Base-by-base conservation (phyloP, 2,888 invertebrate genomes). In the Druceiella hillmani region DNA sequence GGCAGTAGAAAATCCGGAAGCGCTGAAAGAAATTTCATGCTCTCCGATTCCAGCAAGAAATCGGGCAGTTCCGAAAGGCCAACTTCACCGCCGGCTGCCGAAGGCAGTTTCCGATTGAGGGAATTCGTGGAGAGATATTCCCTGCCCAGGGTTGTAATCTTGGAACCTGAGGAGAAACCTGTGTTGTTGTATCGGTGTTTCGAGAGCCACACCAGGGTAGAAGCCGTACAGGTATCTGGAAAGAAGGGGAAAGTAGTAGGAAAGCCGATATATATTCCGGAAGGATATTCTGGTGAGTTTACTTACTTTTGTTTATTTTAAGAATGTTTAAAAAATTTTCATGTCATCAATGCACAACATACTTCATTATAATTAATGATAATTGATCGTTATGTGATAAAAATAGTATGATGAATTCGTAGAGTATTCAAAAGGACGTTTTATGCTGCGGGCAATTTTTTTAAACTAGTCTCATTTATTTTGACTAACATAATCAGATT, bases 271-370 rank as follows among this genome's bases (percentile, higher is more conserved):
- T 77, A 76, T 52, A 78, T 80, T 55, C 80, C 80, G 46, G 80
- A 80, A 57, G 77, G 77, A 47, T 80, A 79, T 61, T 74, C 77
- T 60, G 80, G 80, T 80, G 50, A 74, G 74, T 68, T 15, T 10
- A 15, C 36, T 33, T 27, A 5, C 5, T 5, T n/a, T n/a, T n/a
- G n/a, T n/a, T n/a, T n/a, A n/a, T n/a, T n/a, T n/a, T n/a, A n/a
- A n/a, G n/a, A n/a, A n/a, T n/a, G n/a, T n/a, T n/a, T n/a, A n/a
- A n/a, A n/a, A n/a, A n/a, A n/a, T n/a, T n/a, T n/a, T n/a, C n/a
- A n/a, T n/a, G n/a, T n/a, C n/a, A n/a, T n/a, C n/a, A n/a, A n/a
- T n/a, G n/a, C n/a, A n/a, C n/a, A n/a, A n/a, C n/a, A n/a, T n/a
- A n/a, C n/a, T n/a, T n/a, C n/a, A n/a, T n/a, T n/a, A n/a, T n/a